Evolutionary conservation across 1,140 invertebrate species (phyloP).

Genomic region (Phthorimaea operculella): DNA sequence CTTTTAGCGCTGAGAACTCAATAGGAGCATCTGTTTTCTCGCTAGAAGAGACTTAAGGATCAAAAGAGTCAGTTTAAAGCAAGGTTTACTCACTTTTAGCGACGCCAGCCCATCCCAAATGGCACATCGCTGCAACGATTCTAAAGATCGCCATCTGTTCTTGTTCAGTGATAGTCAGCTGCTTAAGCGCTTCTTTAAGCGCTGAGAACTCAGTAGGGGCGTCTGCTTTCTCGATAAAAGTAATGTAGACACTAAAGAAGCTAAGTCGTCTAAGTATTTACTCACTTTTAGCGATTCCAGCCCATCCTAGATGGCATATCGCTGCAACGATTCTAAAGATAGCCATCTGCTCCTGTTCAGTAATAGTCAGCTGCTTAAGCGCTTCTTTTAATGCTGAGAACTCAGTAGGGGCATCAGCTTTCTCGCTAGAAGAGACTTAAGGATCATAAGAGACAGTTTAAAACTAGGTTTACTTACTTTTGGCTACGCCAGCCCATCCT

Average conservation of each 20-base stretch:
- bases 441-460: conserved; percentile 82
- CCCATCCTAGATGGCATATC: too few species aligned
- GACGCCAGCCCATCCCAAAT: conserved; percentile 7
- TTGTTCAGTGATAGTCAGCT: too few species aligned
- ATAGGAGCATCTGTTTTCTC: conserved; percentile 84
- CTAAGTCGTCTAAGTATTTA: too few species aligned
- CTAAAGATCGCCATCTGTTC: too few species aligned
- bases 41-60: conserved; percentile 81
- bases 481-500: conserved; percentile 4
- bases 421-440: conserved; percentile 82
- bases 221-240: too few species aligned
- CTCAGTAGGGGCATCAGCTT: conserved; percentile 82
- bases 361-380: conserved; percentile 78
- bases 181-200: too few species aligned
- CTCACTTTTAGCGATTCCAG: too few species aligned
- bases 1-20: conserved; percentile 81
- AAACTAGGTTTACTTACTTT: too few species aligned
- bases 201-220: too few species aligned
- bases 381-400: conserved; percentile 83
- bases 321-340: conserved; percentile 88
- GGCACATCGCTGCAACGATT: neutral
- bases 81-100: too few species aligned
- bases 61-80: too few species aligned
- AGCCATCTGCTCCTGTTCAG: conserved; percentile 81
- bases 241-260: too few species aligned